phyloP scores from a whole-genome alignment of 2,797 vertebrate species.

The Rhynchotus rufescens region DNA sequence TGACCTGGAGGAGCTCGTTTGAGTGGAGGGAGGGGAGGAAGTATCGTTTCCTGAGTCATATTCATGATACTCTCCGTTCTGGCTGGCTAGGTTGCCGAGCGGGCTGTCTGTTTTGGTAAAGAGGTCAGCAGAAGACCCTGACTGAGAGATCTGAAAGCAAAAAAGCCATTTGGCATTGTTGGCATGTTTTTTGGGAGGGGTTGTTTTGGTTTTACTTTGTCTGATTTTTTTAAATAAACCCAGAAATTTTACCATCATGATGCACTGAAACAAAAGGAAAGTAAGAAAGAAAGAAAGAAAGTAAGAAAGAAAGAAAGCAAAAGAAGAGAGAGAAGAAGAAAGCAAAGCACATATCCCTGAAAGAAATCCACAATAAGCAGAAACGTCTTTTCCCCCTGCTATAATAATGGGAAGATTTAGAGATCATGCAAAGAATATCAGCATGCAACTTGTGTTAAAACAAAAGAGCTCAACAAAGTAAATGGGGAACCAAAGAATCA shows the following conservation, averaged over 20 bases:
- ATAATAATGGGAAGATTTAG: constrained; percentile 88
- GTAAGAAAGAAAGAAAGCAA: constrained; percentile 34
- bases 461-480: constrained; percentile 75
- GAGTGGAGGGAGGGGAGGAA: constrained; percentile 92
- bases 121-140: constrained; percentile 86
- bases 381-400: constrained; percentile 83
- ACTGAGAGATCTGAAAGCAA: constrained; percentile 92
- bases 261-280: constrained; percentile 87
- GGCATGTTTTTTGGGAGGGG: constrained; percentile 48
- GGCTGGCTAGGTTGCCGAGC: constrained; percentile 77
- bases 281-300: constrained; percentile 63
- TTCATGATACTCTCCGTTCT: constrained; percentile 86
- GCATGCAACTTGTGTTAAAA: constrained; percentile 90
- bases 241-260: constrained; percentile 86
- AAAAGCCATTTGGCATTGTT: constrained; percentile 84
- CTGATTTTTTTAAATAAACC: constrained; percentile 66
- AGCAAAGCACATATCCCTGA: constrained; percentile 87
- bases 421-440: constrained; percentile 93
- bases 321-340: constrained; percentile 58
- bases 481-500: constrained; percentile 78
- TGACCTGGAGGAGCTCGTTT: constrained; percentile 86
- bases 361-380: constrained; percentile 87
- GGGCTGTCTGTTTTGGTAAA: constrained; percentile 84
- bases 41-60: constrained; percentile 98
- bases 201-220: constrained; percentile 37